phyloP scores from a whole-genome alignment of 2,113 vertebrate genomes.

The Lipotes vexillifer region DNA sequence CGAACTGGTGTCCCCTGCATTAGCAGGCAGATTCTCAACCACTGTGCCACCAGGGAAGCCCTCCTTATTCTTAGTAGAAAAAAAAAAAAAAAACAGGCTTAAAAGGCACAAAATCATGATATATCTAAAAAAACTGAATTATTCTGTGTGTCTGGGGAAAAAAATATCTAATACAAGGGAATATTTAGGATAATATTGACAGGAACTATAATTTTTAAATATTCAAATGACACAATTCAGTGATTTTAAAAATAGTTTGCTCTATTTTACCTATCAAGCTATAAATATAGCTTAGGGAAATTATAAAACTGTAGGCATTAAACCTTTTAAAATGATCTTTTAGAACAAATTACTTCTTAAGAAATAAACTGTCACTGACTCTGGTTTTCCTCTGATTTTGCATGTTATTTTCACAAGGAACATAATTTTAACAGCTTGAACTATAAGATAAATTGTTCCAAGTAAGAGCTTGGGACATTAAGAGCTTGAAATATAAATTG shows the following conservation, averaged over 20 bases:
- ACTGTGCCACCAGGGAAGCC: too few species aligned
- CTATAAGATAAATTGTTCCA: neutral
- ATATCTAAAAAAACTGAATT: neutral
- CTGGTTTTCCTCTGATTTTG: neutral
- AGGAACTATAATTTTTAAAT: neutral
- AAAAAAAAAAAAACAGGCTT: neutral
- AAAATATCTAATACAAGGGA: neutral
- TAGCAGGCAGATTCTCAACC: too few species aligned
- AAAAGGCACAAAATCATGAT: neutral
- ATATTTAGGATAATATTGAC: neutral
- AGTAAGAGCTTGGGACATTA: neutral
- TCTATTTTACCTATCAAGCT: neutral
- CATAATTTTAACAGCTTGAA: neutral
- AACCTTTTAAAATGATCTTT: constrained; percentile 14
- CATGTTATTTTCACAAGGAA: neutral
- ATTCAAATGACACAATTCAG: neutral
- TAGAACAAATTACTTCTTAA: neutral
- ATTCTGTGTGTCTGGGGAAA: neutral
- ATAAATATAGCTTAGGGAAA: neutral
- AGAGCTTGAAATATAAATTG: neutral
- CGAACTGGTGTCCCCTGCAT: too few species aligned
- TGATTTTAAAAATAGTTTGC: neutral
- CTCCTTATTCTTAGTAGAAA: neutral
- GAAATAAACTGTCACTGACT: neutral
- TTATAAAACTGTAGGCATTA: neutral